Conservation (phyloP, 2,888 invertebrate species). For the Alentia gelatinosa region DNA sequence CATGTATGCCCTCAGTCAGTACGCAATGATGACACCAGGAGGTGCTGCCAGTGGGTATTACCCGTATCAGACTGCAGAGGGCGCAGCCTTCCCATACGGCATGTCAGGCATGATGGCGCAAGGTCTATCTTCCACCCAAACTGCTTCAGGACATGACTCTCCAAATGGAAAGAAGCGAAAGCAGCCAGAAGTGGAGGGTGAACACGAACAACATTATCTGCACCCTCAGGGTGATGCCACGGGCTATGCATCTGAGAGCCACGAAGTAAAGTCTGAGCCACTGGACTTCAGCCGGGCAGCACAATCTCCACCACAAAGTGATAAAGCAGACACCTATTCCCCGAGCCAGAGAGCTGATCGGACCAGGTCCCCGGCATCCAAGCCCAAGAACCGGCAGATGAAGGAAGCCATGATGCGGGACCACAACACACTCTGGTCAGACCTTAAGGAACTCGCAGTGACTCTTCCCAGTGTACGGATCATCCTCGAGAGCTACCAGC, state of each 20-base stretch:
- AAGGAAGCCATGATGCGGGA: constrained; percentile 54
- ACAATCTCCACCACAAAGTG: neutral
- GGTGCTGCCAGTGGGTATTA: neutral
- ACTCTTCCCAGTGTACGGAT: neutral
- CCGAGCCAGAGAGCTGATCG: neutral
- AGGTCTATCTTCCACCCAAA: neutral
- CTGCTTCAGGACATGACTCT: neutral
- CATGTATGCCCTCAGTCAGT: constrained; percentile 52
- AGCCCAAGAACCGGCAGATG: neutral
- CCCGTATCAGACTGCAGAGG: neutral
- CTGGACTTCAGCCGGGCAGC: constrained; percentile 34
- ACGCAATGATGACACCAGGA: constrained; percentile 37
- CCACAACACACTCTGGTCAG: constrained; percentile 47
- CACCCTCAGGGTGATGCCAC: neutral
- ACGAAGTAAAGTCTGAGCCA: neutral
- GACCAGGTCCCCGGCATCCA: constrained; percentile 2
- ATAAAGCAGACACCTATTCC: neutral
- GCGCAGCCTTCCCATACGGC: neutral
- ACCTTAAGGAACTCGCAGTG: constrained; percentile 19
- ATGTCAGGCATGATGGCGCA: neutral
- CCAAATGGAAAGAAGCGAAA: neutral
- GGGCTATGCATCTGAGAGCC: neutral
- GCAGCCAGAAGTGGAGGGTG: neutral
- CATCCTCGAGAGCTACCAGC: constrained; percentile 50
- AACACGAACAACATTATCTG: neutral